Evolutionary conservation across 2,797 vertebrate species (phyloP).

Genomic region (Echiichthys vipera): DNA sequence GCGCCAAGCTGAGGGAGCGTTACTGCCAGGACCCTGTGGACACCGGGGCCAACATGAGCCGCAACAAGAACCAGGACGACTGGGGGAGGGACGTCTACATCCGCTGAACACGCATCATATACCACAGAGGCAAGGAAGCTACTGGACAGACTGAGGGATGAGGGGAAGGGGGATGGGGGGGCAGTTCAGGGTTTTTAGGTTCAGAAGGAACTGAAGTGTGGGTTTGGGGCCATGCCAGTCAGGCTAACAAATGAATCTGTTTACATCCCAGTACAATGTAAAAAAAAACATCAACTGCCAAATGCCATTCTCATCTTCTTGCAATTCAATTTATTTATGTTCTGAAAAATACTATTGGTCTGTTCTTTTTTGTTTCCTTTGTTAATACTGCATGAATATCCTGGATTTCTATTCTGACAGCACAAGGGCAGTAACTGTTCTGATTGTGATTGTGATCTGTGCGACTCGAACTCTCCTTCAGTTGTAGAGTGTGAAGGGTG

Average conservation of each 20-base stretch:
- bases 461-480: slow-evolving; percentile 61
- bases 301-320: slow-evolving; percentile 71
- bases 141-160: slow-evolving; percentile 38
- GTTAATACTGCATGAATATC: slow-evolving; percentile 86
- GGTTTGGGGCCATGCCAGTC: slow-evolving; percentile 68
- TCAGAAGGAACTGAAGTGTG: slow-evolving; percentile 48
- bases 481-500: slow-evolving; percentile 62
- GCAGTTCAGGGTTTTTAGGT: slow-evolving; percentile 21
- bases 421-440: slow-evolving; percentile 77
- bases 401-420: slow-evolving; percentile 77
- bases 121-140: slow-evolving; percentile 43
- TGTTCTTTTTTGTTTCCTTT: slow-evolving; percentile 75
- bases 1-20: slow-evolving; percentile 89
- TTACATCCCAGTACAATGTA: slow-evolving; percentile 84
- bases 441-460: slow-evolving; percentile 75
- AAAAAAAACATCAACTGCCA: slow-evolving; percentile 75
- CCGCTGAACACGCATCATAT: slow-evolving; percentile 75
- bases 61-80: slow-evolving; percentile 89
- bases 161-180: background rate
- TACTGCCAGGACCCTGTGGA: slow-evolving; percentile 88
- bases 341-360: slow-evolving; percentile 61
- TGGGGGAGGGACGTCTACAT: slow-evolving; percentile 89
- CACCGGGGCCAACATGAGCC: slow-evolving; percentile 82
- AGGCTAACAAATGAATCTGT: slow-evolving; percentile 79
- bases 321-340: slow-evolving; percentile 71